Percentiles rank a stretch among this genome's conserved stretches.
These are phyloP conservation scores for Rhaphigaster nebulosa DNA, from an alignment of 2,888 invertebrate species.

Conservation along the genomic window DNA sequence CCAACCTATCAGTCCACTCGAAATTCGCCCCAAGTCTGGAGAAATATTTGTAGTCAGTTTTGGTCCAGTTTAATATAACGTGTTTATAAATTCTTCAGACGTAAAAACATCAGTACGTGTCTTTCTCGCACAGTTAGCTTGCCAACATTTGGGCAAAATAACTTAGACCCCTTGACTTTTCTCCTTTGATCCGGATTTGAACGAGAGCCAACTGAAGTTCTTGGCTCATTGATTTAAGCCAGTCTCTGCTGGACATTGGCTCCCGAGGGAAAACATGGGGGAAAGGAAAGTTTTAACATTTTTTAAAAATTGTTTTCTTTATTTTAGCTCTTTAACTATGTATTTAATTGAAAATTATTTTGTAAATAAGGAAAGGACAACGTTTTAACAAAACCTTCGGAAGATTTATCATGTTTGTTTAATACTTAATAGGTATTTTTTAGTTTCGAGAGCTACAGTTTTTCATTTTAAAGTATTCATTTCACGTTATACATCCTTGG, in stretches of 20 bases:
- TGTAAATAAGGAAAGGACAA: neutral
- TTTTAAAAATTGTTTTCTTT: neutral
- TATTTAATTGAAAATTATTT: neutral
- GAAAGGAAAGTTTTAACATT: neutral
- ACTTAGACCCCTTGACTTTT: slow-evolving; percentile 38
- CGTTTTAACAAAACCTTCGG: neutral
- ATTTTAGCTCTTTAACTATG: neutral
- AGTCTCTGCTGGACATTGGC: slow-evolving; percentile 16
- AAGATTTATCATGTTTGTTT: neutral
- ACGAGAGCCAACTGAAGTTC: slow-evolving; percentile 4
- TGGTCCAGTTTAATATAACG: slow-evolving; percentile 36
- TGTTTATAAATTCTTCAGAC: slow-evolving; percentile 16
- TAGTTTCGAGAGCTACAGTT: neutral
- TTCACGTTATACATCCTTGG: neutral
- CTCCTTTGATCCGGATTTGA: slow-evolving; percentile 50
- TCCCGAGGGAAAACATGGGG: neutral
- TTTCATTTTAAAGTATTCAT: neutral
- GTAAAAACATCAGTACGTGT: slow-evolving; percentile 30
- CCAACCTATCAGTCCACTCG: neutral
- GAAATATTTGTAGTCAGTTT: slow-evolving; percentile 2
- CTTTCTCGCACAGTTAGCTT: slow-evolving; percentile 31
- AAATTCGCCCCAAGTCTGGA: neutral
- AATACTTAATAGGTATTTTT: no score
- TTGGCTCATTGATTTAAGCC: slow-evolving; percentile 40
- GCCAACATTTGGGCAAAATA: slow-evolving; percentile 44